Base-by-base conservation (phyloP, 2,888 invertebrate species). In the Brenthis hecate region DNA sequence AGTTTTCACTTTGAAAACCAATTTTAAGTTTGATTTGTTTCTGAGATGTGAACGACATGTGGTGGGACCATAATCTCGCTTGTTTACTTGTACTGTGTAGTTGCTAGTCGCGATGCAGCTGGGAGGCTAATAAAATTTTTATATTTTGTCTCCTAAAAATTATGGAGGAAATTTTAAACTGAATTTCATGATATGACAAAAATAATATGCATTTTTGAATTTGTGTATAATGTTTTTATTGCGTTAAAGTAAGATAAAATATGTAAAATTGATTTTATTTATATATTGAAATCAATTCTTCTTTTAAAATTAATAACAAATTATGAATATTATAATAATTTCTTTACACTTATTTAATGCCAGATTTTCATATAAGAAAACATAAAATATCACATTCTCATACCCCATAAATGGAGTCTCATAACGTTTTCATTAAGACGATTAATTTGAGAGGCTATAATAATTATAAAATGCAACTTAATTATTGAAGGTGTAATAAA, bases 1-100 rank as follows among this genome's bases (percentile, higher is more conserved):
- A 76, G 74, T 72, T 73, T 72, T 70, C 71, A 71, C 71, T 69
- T 55, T n/a, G 55, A 56, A 55, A 69, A 68, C 66, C 70, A 70
- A 69, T 76, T 71, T 74, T 70, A 72, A 72, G 72, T 76, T 72
- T 66, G 69, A 66, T 64, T 66, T 72, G 55, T 48, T 56, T 61
- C 43, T 53, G 32, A 51, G 60, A 65, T 64, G 23, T 32, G 43
- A 51, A 56, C 47, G 51, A 47, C 50, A 23, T 58, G 64, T n/a
- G 54, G 51, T 53, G n/a, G 51, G 43, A 32, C 47, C 47, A 56
- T 55, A 28, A 47, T 51, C 51, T 14, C 32, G 13, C 16, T 47
- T n/a, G 47, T 48, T 4, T 14, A 47, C 23, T 58, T 47, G 14
- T 19, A 6, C 48, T n/a, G 48, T 48, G 47, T 58, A 47, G 23